Evolutionary conservation across 1,140 invertebrate genomes (phyloP).

Genomic region (Hypsibius dujardini): DNA sequence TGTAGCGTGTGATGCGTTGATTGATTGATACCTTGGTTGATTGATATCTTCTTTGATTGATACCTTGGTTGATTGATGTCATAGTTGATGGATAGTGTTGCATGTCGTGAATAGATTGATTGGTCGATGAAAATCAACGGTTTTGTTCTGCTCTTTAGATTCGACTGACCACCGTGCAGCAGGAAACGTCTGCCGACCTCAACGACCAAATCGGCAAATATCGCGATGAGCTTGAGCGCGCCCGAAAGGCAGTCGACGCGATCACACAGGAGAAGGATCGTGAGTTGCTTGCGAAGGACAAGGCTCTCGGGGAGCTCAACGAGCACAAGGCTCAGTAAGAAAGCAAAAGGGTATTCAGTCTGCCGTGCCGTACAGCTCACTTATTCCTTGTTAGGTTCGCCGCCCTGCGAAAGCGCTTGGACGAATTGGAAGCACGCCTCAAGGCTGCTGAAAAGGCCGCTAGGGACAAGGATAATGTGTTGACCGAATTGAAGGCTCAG

Average conservation of each 20-base stretch:
- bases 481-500: neutral
- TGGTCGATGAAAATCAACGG: no score
- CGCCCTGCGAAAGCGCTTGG: neutral
- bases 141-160: neutral
- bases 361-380: neutral
- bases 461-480: neutral
- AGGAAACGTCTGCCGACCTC: neutral
- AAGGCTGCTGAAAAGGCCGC: neutral
- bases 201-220: constrained; percentile 1
- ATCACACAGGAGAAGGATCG: neutral
- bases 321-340: neutral
- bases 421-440: neutral
- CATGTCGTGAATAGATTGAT: neutral
- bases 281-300: neutral
- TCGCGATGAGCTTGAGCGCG: neutral
- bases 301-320: neutral
- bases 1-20: no score
- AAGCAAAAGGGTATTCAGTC: neutral
- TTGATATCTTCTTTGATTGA: no score
- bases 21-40: no score
- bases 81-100: no score
- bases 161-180: neutral
- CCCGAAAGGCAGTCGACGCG: neutral
- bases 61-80: no score
- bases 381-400: neutral